Percentiles rank a stretch among this genome's conserved stretches.
These are phyloP conservation scores for Pseudanteris insignis DNA, from an alignment of 2,888 invertebrate species.

Conservation along the genomic window DNA sequence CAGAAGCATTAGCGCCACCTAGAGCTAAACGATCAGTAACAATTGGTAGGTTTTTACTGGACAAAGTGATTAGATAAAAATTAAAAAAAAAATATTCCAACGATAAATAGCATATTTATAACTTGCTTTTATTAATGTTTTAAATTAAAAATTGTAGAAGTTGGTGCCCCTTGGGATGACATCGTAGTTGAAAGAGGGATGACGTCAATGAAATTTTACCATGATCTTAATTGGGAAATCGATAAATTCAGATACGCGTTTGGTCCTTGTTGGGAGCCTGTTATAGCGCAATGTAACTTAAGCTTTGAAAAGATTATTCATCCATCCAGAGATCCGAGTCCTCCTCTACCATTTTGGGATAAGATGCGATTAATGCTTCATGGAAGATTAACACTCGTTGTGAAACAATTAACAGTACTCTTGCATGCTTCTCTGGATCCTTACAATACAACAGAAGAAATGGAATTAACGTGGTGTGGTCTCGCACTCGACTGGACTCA, in stretches of 20 bases:
- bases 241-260: slow-evolving; percentile 92
- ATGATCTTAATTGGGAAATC: slow-evolving; percentile 95
- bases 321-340: slow-evolving; percentile 91
- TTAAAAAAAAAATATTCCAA: too few relatives aligned
- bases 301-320: slow-evolving; percentile 88
- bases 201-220: slow-evolving; percentile 96
- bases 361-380: slow-evolving; percentile 92
- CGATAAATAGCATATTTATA: too few relatives aligned
- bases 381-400: slow-evolving; percentile 88
- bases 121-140: too few relatives aligned
- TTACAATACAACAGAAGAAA: slow-evolving; percentile 98
- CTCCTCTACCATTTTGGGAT: slow-evolving; percentile 96
- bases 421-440: slow-evolving; percentile 97
- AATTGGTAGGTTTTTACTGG: slow-evolving; percentile 67
- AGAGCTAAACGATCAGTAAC: slow-evolving; percentile 81
- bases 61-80: too few relatives aligned
- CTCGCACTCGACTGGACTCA: slow-evolving; percentile 96
- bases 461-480: slow-evolving; percentile 96
- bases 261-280: slow-evolving; percentile 99
- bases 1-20: slow-evolving; percentile 83
- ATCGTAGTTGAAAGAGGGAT: slow-evolving; percentile 88
- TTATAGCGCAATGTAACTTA: slow-evolving; percentile 87
- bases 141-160: slow-evolving; percentile 46
- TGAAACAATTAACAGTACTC: slow-evolving; percentile 87
- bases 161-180: slow-evolving; percentile 86